These are phyloP conservation scores for Dissostichus mawsoni DNA, from an alignment of 2,113 vertebrate genomes.

Conservation along the genomic window DNA sequence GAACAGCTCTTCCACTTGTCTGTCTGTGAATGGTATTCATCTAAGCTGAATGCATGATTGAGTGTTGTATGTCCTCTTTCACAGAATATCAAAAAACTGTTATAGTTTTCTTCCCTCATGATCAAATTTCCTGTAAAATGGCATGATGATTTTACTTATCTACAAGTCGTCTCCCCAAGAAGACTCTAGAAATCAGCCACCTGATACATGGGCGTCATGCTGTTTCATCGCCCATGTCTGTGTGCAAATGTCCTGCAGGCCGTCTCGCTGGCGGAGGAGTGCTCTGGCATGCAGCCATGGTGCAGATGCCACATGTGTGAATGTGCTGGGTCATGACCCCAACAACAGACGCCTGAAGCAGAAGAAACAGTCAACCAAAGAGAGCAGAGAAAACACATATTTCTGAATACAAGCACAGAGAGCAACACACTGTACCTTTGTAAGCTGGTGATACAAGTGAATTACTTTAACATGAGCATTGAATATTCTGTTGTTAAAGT, in stretches of 20 bases:
- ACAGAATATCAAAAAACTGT: conserved; percentile 27
- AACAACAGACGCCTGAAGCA: conserved; percentile 23
- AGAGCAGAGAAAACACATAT: conserved; percentile 28
- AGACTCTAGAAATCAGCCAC: background rate
- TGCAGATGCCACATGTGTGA: conserved; percentile 58
- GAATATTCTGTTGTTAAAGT: background rate
- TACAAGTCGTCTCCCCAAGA: background rate
- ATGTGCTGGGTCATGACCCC: conserved; percentile 45
- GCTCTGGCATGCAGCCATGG: conserved; percentile 44
- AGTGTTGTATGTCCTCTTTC: conserved; percentile 53
- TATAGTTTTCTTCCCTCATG: background rate
- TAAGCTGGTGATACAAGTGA: background rate
- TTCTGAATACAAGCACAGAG: background rate
- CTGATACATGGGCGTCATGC: conserved; percentile 15
- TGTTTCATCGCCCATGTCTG: conserved; percentile 35
- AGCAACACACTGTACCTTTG: background rate
- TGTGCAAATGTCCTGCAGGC: conserved; percentile 30
- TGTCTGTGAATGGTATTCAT: conserved; percentile 79
- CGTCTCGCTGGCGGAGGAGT: conserved; percentile 16
- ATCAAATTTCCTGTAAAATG: background rate
- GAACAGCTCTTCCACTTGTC: conserved; percentile 83
- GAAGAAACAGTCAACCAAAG: conserved; percentile 8
- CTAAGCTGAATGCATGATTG: conserved; percentile 60
- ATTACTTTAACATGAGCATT: background rate
- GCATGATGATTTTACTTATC: background rate